Evolutionary conservation across 2,888 invertebrate species (phyloP).

Genomic region (Seira sanloemensis): DNA sequence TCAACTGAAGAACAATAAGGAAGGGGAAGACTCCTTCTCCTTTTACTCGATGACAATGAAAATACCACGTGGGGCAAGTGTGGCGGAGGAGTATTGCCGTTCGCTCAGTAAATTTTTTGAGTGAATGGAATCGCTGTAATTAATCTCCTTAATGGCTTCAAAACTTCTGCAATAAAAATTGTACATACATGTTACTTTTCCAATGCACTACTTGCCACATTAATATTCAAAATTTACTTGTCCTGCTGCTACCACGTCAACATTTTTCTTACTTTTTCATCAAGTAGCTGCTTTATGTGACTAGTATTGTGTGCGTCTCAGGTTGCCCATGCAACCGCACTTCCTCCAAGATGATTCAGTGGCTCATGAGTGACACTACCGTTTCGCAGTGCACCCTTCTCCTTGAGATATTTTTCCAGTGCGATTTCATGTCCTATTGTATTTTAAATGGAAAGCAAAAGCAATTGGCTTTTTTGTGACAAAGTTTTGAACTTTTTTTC

Average conservation of each 20-base stretch:
- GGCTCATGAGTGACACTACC: constrained; percentile 48
- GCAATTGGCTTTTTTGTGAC: background rate
- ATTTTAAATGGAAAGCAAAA: background rate
- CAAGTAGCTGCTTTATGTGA: too few species aligned
- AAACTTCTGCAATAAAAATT: constrained; percentile 2
- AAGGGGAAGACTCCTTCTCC: background rate
- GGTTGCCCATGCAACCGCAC: constrained; percentile 57
- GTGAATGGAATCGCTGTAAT: constrained; percentile 18
- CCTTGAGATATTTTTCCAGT: constrained; percentile 69
- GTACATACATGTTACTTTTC: background rate
- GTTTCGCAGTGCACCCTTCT: constrained; percentile 56
- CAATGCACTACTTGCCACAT: background rate
- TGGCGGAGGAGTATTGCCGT: too few species aligned
- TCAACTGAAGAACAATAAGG: constrained; percentile 9
- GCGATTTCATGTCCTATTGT: constrained; percentile 73
- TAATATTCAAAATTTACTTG: background rate
- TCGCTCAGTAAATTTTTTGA: background rate
- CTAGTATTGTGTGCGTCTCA: too few species aligned
- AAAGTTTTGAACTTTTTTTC: background rate
- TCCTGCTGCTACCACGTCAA: background rate
- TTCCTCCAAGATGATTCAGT: constrained; percentile 39
- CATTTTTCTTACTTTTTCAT: background rate
- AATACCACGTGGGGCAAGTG: too few species aligned
- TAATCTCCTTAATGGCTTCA: constrained; percentile 45
- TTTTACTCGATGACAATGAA: background rate